phyloP scores from a whole-genome alignment of 35 echinoderm and acorn worm genomes.

The Apostichopus parvimensis region DNA sequence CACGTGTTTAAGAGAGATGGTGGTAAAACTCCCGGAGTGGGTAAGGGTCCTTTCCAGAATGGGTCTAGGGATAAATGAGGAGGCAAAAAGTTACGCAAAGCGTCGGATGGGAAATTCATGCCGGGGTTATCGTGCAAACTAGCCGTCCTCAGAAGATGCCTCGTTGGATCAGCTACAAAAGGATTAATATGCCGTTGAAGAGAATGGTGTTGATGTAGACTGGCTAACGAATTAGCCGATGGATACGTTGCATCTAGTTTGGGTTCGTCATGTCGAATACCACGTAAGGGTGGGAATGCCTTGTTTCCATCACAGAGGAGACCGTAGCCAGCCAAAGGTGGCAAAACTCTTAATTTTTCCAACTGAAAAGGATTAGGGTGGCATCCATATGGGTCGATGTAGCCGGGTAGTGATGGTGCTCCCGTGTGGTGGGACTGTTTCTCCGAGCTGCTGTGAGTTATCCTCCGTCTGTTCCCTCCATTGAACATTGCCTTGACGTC shows the following conservation, averaged over 20 bases:
- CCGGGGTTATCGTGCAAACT: neutral
- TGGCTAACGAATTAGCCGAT: neutral
- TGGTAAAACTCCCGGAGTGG: constrained; percentile 10
- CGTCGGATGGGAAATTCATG: constrained; percentile 11
- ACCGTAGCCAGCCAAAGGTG: constrained; percentile 10
- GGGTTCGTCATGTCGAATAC: constrained; percentile 26
- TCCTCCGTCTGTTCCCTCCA: constrained; percentile 86
- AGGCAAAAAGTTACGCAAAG: constrained; percentile 21
- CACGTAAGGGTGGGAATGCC: constrained; percentile 9
- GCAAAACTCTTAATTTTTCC: constrained; percentile 48
- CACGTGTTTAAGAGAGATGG: constrained; percentile 37
- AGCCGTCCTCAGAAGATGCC: constrained; percentile 25
- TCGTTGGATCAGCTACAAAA: constrained; percentile 17
- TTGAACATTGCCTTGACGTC: constrained; percentile 99
- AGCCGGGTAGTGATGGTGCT: constrained; percentile 14
- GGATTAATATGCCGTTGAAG: neutral
- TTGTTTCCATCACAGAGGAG: constrained; percentile 24
- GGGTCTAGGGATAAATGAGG: constrained; percentile 24
- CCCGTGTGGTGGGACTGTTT: neutral
- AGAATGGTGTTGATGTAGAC: constrained; percentile 13
- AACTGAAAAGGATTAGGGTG: constrained; percentile 15
- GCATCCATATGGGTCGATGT: constrained; percentile 28
- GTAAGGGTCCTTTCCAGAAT: constrained; percentile 32
- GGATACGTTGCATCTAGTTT: constrained; percentile 1
- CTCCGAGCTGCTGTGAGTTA: constrained; percentile 3